Conservation (phyloP, 2,888 invertebrate species). For the Diplazon laetatorius region DNA sequence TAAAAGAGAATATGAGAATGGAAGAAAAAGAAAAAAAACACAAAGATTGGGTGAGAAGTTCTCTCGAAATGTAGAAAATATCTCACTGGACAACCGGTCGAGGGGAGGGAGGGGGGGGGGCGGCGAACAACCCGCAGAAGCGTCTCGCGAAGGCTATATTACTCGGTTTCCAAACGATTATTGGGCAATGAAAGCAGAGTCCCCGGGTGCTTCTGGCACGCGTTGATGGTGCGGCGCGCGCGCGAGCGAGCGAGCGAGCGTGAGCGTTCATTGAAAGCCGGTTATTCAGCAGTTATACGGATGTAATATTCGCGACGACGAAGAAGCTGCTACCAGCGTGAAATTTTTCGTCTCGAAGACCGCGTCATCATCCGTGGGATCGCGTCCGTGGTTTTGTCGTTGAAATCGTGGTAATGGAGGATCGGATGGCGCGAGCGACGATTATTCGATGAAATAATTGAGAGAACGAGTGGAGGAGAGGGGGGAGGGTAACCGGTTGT, state of each 20-base stretch:
- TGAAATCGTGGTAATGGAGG: conserved; percentile 23
- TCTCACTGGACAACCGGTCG: conserved; percentile 35
- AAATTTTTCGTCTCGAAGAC: conserved; percentile 34
- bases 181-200: conserved; percentile 64
- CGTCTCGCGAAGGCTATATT: conserved; percentile 24
- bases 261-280: conserved; percentile 48
- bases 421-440: not conserved
- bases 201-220: conserved; percentile 60
- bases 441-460: conserved; percentile 24
- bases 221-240: conserved; percentile 50
- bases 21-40: too few relatives aligned
- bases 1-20: not conserved
- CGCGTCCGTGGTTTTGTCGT: conserved; percentile 44
- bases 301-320: conserved; percentile 35
- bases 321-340: conserved; percentile 41
- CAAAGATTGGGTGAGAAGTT: not conserved
- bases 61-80: conserved; percentile 16
- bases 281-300: conserved; percentile 50
- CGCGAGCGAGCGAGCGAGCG: too few relatives aligned
- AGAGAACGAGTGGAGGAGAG: too few relatives aligned
- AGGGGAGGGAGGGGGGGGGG: conserved; percentile 22
- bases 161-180: conserved; percentile 64
- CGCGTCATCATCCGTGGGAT: conserved; percentile 26
- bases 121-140: conserved; percentile 38
- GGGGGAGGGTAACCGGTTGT: conserved; percentile 38